Conservation (phyloP, 2,888 invertebrate genomes). For the Thereva nobilitata region DNA sequence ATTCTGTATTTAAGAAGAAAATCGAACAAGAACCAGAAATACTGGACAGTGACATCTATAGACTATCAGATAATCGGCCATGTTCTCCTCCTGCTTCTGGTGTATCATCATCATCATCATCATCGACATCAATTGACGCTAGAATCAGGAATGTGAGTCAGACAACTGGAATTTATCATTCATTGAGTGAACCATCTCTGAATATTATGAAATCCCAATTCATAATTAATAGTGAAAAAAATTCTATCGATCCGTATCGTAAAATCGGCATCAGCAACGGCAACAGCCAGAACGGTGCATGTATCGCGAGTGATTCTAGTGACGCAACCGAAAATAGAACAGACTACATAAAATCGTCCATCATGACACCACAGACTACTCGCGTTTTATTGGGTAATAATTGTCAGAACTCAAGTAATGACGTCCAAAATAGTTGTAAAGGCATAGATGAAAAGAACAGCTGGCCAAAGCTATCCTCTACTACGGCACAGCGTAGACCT, state of each 20-base stretch:
- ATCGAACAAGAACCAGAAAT: neutral
- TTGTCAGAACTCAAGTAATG: slow-evolving; percentile 25
- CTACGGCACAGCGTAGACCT: neutral
- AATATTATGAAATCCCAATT: slow-evolving; percentile 14
- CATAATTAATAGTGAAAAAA: neutral
- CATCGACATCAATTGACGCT: slow-evolving; percentile 27
- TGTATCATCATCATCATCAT: neutral
- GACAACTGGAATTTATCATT: slow-evolving; percentile 23
- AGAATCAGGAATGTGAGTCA: slow-evolving; percentile 14
- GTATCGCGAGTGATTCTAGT: neutral
- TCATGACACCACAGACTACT: neutral
- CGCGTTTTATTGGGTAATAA: slow-evolving; percentile 37
- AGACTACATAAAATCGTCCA: slow-evolving; percentile 1
- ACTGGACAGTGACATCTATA: neutral
- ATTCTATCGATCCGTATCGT: too few relatives aligned
- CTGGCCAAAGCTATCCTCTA: slow-evolving; percentile 1
- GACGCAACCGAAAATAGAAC: slow-evolving; percentile 25
- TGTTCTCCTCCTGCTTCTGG: neutral
- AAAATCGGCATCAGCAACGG: too few relatives aligned
- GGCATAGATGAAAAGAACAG: slow-evolving; percentile 23
- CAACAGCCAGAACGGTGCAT: too few relatives aligned
- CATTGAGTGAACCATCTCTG: slow-evolving; percentile 36
- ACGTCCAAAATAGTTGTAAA: slow-evolving; percentile 7
- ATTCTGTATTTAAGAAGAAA: slow-evolving; percentile 33
- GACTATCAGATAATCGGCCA: neutral